A percentile compares a stretch with the other conserved stretches of the same genome.
phyloP scores from a whole-genome alignment of 2,113 vertebrate genomes.

The Anarhynchus alexandrinus region DNA sequence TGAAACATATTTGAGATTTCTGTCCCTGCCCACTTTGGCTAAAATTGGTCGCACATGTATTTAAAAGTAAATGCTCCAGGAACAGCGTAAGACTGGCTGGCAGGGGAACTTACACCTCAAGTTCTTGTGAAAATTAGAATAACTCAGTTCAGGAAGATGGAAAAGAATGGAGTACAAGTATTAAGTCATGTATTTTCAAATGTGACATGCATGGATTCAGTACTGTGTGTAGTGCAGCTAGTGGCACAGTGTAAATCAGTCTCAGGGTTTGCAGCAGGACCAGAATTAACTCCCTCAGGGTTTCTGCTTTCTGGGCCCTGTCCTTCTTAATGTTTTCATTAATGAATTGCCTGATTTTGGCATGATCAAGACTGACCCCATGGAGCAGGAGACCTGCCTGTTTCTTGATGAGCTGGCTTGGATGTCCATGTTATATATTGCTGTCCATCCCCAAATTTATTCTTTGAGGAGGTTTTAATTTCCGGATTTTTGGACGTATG shows the following conservation, averaged over 20 bases:
- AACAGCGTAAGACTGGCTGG: not conserved
- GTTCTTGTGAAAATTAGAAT: not conserved
- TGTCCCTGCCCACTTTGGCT: not conserved
- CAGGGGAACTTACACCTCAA: not conserved
- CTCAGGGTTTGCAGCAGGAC: not conserved
- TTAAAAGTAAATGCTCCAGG: not conserved
- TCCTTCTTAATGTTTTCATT: not conserved
- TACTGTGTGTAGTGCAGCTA: not conserved
- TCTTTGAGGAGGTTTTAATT: not conserved
- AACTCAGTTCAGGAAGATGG: not conserved
- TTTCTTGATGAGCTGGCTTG: not conserved
- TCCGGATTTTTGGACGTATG: not conserved
- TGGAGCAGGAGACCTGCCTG: not conserved
- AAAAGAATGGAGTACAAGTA: not conserved
- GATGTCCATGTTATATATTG: not conserved
- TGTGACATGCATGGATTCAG: fast-evolving
- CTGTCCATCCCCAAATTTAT: not conserved
- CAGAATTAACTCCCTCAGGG: not conserved
- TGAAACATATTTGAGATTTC: not conserved
- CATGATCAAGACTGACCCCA: not conserved
- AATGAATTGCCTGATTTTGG: not conserved
- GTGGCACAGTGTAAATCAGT: not conserved
- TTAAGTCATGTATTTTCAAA: not conserved
- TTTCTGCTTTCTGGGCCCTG: not conserved
- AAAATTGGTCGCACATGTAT: not conserved